These are phyloP conservation scores for Eucidaris tribuloides DNA, from an alignment of 35 echinoderm and acorn worm species.

Conservation along the genomic window DNA sequence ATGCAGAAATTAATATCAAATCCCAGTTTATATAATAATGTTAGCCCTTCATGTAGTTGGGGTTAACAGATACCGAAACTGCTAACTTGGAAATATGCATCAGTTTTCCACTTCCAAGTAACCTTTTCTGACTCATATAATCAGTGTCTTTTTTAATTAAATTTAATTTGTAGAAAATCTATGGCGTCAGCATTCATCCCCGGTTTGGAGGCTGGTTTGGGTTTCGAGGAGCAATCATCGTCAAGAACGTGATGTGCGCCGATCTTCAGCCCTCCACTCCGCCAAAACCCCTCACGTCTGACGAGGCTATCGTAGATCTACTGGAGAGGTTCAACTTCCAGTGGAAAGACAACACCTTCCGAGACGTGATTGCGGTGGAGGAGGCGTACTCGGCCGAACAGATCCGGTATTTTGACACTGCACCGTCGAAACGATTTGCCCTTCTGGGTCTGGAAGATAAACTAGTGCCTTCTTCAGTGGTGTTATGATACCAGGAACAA, in stretches of 20 bases:
- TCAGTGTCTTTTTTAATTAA: no score
- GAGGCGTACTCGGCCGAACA: constrained; percentile 79
- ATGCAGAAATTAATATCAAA: no score
- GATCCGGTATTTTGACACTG: constrained; percentile 72
- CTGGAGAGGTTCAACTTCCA: constrained; percentile 87
- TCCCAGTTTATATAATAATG: no score
- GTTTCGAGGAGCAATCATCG: constrained; percentile 85
- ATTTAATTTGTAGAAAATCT: constrained; percentile 63
- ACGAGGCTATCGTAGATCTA: constrained; percentile 70
- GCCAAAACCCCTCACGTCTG: constrained; percentile 45
- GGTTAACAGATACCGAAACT: no score
- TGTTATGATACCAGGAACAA: no score
- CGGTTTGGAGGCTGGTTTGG: constrained; percentile 98
- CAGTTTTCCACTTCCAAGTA: no score
- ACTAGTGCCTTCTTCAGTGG: no score
- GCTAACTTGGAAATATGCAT: no score
- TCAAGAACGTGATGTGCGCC: constrained; percentile 40
- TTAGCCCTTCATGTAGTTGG: no score
- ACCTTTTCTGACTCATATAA: no score
- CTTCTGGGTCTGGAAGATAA: constrained; percentile 32
- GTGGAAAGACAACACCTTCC: constrained; percentile 77
- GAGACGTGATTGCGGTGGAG: constrained; percentile 75
- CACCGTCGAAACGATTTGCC: constrained; percentile 19
- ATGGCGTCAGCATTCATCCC: constrained; percentile 84
- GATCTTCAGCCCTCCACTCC: constrained; percentile 48